A percentile compares a stretch with the other conserved stretches of the same genome.
Evolutionary conservation across 53 echinoderm and acorn worm species (phyloP).

Genomic region (Patiria pectinifera): DNA sequence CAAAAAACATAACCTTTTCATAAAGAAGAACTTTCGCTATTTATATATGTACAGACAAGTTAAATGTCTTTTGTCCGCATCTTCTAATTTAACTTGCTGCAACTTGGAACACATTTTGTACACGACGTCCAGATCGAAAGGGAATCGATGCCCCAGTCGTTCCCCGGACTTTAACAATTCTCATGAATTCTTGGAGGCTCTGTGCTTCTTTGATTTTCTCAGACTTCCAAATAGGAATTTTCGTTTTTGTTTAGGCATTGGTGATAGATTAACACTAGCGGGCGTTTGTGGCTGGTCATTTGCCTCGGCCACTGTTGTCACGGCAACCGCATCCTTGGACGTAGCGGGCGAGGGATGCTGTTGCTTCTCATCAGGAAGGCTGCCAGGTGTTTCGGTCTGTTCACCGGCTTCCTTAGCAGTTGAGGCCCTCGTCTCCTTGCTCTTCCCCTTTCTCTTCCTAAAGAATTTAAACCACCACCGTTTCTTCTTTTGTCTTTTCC

Average conservation of each 20-base stretch:
- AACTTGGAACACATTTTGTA: too few relatives aligned
- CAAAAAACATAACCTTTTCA: too few relatives aligned
- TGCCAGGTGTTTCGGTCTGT: background rate
- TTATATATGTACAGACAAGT: too few relatives aligned
- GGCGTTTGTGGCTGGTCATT: background rate
- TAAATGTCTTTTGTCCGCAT: too few relatives aligned
- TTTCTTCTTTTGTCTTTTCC: background rate
- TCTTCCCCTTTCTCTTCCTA: slow-evolving; percentile 11
- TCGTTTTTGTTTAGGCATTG: slow-evolving; percentile 16
- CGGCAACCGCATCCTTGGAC: slow-evolving; percentile 15
- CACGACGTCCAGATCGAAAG: too few relatives aligned
- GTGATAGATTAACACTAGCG: background rate
- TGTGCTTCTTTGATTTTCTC: slow-evolving; percentile 25
- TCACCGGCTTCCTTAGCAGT: background rate
- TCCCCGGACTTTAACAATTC: background rate
- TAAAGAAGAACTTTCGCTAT: too few relatives aligned
- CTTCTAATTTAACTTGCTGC: too few relatives aligned
- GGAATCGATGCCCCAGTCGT: background rate
- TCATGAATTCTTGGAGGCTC: background rate
- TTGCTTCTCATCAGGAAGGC: background rate
- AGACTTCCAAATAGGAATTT: slow-evolving; percentile 37
- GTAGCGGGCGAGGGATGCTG: background rate
- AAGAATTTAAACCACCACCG: slow-evolving; percentile 13
- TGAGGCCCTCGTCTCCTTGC: background rate
- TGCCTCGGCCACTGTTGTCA: background rate